These are phyloP conservation scores for Reinhardtius hippoglossoides DNA, from an alignment of 2,113 vertebrate genomes.

Conservation along the genomic window DNA sequence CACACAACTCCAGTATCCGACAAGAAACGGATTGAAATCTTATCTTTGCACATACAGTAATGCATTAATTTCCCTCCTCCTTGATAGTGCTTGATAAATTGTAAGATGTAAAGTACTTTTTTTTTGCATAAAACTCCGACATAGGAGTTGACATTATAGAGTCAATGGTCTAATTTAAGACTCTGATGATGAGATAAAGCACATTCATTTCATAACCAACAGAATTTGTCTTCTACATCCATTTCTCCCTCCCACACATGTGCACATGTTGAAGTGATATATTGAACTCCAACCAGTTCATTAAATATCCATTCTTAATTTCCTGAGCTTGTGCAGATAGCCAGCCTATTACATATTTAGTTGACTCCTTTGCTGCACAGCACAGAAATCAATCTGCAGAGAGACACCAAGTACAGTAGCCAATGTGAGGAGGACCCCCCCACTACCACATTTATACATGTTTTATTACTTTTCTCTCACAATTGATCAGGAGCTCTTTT, in stretches of 20 bases:
- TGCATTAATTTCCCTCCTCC: slow-evolving; percentile 21
- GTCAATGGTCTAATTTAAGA: slow-evolving; percentile 50
- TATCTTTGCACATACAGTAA: slow-evolving; percentile 10
- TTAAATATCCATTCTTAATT: slow-evolving; percentile 77
- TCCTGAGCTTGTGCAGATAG: slow-evolving; percentile 62
- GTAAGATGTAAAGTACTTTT: neutral
- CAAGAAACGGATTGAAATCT: slow-evolving; percentile 12
- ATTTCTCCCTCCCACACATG: slow-evolving; percentile 47
- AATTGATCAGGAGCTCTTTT: slow-evolving; percentile 43
- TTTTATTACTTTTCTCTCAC: slow-evolving; percentile 50
- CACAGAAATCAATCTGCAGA: slow-evolving; percentile 52
- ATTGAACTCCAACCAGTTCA: slow-evolving; percentile 64
- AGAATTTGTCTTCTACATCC: slow-evolving; percentile 29
- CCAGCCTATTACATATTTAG: slow-evolving; percentile 66
- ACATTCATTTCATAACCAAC: slow-evolving; percentile 42
- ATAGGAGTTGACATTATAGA: slow-evolving; percentile 32
- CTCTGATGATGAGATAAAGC: slow-evolving; percentile 36
- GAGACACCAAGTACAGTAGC: slow-evolving; percentile 27
- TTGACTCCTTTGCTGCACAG: slow-evolving; percentile 28
- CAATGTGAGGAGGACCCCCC: slow-evolving; percentile 18
- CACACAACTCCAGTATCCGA: neutral
- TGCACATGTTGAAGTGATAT: slow-evolving; percentile 53
- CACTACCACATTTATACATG: slow-evolving; percentile 31
- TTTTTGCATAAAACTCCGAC: slow-evolving; percentile 15
- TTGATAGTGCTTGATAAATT: slow-evolving; percentile 13